phyloP scores from a whole-genome alignment of 1,140 invertebrate genomes.

The Atta texana region DNA sequence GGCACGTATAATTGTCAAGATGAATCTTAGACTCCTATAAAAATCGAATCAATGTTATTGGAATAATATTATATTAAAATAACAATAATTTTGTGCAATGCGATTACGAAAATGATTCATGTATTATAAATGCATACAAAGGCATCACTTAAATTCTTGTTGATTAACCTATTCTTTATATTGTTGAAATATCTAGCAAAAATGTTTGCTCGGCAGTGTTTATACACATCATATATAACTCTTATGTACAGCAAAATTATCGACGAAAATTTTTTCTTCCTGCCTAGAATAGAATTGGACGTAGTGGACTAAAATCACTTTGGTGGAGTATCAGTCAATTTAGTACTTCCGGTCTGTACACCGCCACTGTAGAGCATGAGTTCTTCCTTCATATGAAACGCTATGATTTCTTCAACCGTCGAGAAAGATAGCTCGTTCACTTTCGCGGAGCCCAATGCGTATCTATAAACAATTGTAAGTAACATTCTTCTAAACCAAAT shows the following conservation, averaged over 20 bases:
- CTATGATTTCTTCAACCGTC: slow-evolving; percentile 83
- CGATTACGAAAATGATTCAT: background rate
- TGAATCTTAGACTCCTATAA: background rate
- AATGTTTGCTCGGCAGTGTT: slow-evolving; percentile 49
- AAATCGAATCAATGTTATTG: background rate
- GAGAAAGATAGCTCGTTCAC: slow-evolving; percentile 80
- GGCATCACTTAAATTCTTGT: slow-evolving; percentile 45
- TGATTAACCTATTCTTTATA: background rate
- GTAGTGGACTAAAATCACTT: slow-evolving; percentile 69
- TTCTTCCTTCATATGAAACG: slow-evolving; percentile 80
- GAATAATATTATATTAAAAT: slow-evolving; percentile 43
- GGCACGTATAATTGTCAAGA: slow-evolving; percentile 28
- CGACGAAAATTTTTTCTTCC: background rate
- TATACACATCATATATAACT: background rate
- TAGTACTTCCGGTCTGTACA: slow-evolving; percentile 81
- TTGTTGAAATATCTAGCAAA: background rate
- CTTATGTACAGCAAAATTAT: slow-evolving; percentile 26
- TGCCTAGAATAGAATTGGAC: background rate
- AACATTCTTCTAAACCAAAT: background rate
- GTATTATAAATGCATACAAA: slow-evolving; percentile 25
- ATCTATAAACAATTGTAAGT: slow-evolving; percentile 71
- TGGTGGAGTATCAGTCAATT: slow-evolving; percentile 81
- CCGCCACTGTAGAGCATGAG: slow-evolving; percentile 81
- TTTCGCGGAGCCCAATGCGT: slow-evolving; percentile 81
- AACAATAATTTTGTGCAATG: background rate